These are phyloP conservation scores for Cyrtodaria siliqua DNA, from an alignment of 2,888 invertebrate genomes.

Conservation along the genomic window DNA sequence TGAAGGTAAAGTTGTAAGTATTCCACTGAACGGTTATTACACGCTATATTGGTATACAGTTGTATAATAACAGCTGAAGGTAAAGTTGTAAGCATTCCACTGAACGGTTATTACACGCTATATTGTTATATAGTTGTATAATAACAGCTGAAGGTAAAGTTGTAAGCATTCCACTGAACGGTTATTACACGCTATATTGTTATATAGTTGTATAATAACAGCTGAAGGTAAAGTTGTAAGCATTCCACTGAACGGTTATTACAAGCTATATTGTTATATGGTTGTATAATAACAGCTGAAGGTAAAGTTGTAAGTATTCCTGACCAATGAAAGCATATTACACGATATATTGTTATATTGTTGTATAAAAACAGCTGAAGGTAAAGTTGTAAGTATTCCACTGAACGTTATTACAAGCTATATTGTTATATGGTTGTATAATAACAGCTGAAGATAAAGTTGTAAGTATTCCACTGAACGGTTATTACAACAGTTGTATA, in stretches of 20 bases:
- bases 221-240: slow-evolving; percentile 78
- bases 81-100: slow-evolving; percentile 77
- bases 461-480: slow-evolving; percentile 71
- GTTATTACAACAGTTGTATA: background rate
- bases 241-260: slow-evolving; percentile 15
- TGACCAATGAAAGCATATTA: background rate
- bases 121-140: background rate
- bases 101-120: background rate
- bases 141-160: slow-evolving; percentile 63
- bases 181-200: background rate
- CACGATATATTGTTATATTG: background rate
- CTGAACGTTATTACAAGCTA: background rate
- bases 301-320: background rate
- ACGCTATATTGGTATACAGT: background rate
- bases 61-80: slow-evolving; percentile 35
- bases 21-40: background rate
- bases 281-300: background rate
- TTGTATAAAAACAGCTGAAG: too few species aligned
- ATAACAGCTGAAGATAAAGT: slow-evolving; percentile 63
- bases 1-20: slow-evolving; percentile 81
- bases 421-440: background rate
- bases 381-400: slow-evolving; percentile 76
- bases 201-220: background rate
- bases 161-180: slow-evolving; percentile 71
- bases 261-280: background rate